Evolutionary conservation across 2,113 vertebrate genomes (phyloP).

Genomic region (Paralichthys olivaceus): DNA sequence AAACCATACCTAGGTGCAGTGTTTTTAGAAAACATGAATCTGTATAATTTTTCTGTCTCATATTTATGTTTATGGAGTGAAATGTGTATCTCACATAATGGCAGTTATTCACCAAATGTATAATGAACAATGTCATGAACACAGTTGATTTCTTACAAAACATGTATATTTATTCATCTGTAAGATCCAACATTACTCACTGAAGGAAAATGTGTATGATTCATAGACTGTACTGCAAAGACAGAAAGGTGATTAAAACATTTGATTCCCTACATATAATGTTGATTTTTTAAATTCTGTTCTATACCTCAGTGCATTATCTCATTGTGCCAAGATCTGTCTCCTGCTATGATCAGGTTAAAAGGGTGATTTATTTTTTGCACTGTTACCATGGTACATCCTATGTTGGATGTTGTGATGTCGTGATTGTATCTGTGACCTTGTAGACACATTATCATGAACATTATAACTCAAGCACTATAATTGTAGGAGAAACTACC

Average conservation of each 20-base stretch:
- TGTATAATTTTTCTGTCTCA: slow-evolving; percentile 20
- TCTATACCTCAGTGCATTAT: not conserved
- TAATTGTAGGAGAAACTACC: too few relatives aligned
- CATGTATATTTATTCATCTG: slow-evolving; percentile 28
- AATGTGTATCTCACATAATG: slow-evolving; percentile 22
- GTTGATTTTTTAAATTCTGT: not conserved
- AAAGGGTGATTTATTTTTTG: too few relatives aligned
- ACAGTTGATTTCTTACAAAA: slow-evolving; percentile 22
- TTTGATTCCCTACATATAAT: slow-evolving; percentile 47
- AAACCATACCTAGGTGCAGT: slow-evolving; percentile 11
- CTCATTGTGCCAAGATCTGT: not conserved
- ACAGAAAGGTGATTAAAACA: slow-evolving; percentile 62
- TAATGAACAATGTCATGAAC: slow-evolving; percentile 1
- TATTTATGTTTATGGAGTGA: slow-evolving; percentile 6
- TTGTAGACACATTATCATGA: too few relatives aligned
- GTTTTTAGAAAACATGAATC: slow-evolving; percentile 35
- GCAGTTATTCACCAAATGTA: slow-evolving; percentile 20
- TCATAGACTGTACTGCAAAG: slow-evolving; percentile 36
- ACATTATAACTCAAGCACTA: too few relatives aligned
- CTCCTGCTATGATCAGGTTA: not conserved
- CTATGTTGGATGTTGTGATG: too few relatives aligned
- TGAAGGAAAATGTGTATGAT: slow-evolving; percentile 15
- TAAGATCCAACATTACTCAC: slow-evolving; percentile 10
- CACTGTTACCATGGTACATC: too few relatives aligned
- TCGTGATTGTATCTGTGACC: too few relatives aligned